A percentile compares a stretch with the other conserved stretches of the same genome.
Conservation (phyloP, 2,797 vertebrate species). For the Sebastes cheni region DNA sequence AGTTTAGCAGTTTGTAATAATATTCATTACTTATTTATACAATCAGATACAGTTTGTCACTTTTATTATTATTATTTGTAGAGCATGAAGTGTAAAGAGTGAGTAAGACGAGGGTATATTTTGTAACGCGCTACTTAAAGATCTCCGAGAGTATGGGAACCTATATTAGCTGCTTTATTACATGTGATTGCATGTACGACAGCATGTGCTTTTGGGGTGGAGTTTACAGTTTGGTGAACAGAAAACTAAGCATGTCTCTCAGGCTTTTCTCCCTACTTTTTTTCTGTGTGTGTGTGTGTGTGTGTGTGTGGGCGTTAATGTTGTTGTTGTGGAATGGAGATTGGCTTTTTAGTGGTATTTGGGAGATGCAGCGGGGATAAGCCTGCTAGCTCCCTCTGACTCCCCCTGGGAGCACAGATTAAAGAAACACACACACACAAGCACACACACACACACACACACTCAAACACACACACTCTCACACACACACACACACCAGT, state of each 20-base stretch:
- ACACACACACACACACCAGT: slow-evolving; percentile 24
- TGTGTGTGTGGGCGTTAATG: slow-evolving; percentile 27
- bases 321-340: slow-evolving; percentile 81
- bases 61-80: background rate
- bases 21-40: background rate
- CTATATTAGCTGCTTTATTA: slow-evolving; percentile 18
- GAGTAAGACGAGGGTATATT: background rate
- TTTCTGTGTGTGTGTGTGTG: slow-evolving; percentile 1
- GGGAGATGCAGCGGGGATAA: slow-evolving; percentile 81
- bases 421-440: slow-evolving; percentile 54
- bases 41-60: no score
- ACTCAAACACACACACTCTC: slow-evolving; percentile 3
- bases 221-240: slow-evolving; percentile 50
- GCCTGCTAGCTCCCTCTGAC: slow-evolving; percentile 74
- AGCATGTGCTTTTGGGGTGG: slow-evolving; percentile 25
- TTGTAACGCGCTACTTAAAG: background rate
- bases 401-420: slow-evolving; percentile 73
- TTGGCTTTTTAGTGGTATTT: slow-evolving; percentile 83
- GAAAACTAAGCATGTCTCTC: slow-evolving; percentile 71
- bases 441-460: slow-evolving; percentile 33
- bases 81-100: background rate
- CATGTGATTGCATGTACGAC: slow-evolving; percentile 19
- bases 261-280: slow-evolving; percentile 26
- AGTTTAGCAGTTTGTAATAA: background rate
- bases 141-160: background rate